Conservation (phyloP, 1,140 invertebrate genomes). For the Chlorops oryzae region DNA sequence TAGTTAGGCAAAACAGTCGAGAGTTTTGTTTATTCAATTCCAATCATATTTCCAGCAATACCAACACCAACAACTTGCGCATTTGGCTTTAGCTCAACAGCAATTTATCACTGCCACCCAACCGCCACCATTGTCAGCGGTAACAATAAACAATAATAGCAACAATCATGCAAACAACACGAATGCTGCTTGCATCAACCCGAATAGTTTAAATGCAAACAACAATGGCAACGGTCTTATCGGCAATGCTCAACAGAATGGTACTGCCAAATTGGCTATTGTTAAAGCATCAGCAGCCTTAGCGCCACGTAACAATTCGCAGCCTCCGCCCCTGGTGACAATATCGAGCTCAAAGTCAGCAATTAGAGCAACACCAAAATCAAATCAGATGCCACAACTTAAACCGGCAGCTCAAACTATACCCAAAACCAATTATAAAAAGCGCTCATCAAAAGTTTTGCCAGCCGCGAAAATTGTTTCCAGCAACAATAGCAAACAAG, state of each 20-base stretch:
- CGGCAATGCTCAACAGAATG: conserved; percentile 15
- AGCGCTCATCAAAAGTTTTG: conserved; percentile 15
- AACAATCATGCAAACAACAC: conserved; percentile 22
- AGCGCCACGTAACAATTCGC: conserved; percentile 15
- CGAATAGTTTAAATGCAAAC: conserved; percentile 11
- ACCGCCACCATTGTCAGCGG: conserved; percentile 29
- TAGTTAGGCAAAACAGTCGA: background rate
- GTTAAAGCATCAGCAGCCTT: conserved; percentile 14
- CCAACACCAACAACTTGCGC: conserved; percentile 32
- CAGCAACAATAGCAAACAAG: conserved; percentile 17
- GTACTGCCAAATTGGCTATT: conserved; percentile 26
- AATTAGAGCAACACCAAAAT: conserved; percentile 10
- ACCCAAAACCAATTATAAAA: conserved; percentile 38
- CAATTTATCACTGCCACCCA: conserved; percentile 32
- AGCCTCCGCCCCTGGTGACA: conserved; percentile 39
- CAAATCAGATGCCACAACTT: background rate
- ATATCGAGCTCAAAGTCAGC: conserved; percentile 22
- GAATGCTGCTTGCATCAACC: conserved; percentile 10
- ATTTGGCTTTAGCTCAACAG: conserved; percentile 29
- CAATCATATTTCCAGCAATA: conserved; percentile 20
- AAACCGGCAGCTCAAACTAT: conserved; percentile 25
- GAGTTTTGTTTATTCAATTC: too few relatives aligned
- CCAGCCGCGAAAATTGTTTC: conserved; percentile 8
- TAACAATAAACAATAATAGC: conserved; percentile 6
- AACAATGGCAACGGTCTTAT: conserved; percentile 14